phyloP scores from a whole-genome alignment of 2,113 vertebrate genomes.

The Eulacestoma nigropectus region DNA sequence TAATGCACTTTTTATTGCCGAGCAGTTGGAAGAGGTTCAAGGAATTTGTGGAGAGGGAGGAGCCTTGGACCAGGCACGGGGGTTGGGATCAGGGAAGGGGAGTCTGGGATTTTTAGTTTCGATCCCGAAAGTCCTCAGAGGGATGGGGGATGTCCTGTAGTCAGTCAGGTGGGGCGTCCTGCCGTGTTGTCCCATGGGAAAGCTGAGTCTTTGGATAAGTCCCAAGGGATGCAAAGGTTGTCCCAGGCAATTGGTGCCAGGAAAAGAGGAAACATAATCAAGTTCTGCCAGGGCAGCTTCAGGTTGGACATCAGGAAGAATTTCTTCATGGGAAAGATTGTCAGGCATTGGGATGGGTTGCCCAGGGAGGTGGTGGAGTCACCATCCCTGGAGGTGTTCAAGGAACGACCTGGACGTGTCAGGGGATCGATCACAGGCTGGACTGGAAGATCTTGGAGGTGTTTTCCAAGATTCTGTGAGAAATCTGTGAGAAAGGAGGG shows the following conservation, averaged over 20 bases:
- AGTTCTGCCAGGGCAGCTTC: neutral
- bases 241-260: neutral
- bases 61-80: neutral
- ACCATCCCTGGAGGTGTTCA: neutral
- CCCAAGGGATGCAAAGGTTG: neutral
- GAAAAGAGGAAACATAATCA: neutral
- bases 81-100: neutral
- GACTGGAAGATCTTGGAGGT: neutral
- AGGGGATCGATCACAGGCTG: rapidly evolving
- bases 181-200: neutral
- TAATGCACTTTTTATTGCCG: conserved; percentile 24
- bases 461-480: neutral
- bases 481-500: neutral
- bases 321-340: neutral
- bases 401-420: rapidly evolving
- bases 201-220: rapidly evolving
- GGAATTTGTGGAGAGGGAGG: neutral
- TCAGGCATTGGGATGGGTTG: neutral
- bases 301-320: neutral
- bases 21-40: neutral
- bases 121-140: neutral
- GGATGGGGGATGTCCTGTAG: neutral
- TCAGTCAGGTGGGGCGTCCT: neutral
- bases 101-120: neutral
- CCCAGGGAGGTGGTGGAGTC: neutral